Evolutionary conservation across 2,113 vertebrate genomes (phyloP).

Genomic region (Gorilla gorilla): DNA sequence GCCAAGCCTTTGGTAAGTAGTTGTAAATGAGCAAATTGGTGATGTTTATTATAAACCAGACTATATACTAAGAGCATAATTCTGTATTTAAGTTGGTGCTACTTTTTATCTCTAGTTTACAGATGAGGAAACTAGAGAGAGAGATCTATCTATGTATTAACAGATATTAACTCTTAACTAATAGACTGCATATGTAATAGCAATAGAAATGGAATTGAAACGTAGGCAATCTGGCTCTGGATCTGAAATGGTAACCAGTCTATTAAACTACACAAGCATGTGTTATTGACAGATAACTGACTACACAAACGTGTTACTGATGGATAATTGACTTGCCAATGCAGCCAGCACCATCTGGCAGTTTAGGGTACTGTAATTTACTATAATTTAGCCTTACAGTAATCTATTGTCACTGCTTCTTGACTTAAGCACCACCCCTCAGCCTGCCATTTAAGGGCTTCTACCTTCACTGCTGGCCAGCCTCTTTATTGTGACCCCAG

Average conservation of each 20-base stretch:
- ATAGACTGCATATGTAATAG: not conserved
- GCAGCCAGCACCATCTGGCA: not conserved
- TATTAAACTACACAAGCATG: not conserved
- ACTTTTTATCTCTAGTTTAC: not conserved
- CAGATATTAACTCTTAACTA: not conserved
- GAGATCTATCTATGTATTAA: not conserved
- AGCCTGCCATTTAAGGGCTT: conserved; percentile 7
- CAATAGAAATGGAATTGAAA: not conserved
- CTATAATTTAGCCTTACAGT: not conserved
- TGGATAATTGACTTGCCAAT: not conserved
- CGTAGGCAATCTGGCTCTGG: not conserved
- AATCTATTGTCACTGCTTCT: not conserved
- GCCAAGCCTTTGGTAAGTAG: not conserved
- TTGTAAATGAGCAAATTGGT: not conserved
- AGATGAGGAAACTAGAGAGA: conserved; percentile 26
- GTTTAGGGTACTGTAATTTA: not conserved
- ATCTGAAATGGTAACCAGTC: not conserved
- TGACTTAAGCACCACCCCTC: not conserved
- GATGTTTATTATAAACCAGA: not conserved
- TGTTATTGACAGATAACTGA: not conserved
- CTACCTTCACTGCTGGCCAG: not conserved
- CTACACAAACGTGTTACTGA: not conserved
- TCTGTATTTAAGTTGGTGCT: not conserved
- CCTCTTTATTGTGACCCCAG: not conserved
- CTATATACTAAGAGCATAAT: not conserved